phyloP scores from a whole-genome alignment of 2,113 vertebrate genomes.

The Tupaia tana region DNA sequence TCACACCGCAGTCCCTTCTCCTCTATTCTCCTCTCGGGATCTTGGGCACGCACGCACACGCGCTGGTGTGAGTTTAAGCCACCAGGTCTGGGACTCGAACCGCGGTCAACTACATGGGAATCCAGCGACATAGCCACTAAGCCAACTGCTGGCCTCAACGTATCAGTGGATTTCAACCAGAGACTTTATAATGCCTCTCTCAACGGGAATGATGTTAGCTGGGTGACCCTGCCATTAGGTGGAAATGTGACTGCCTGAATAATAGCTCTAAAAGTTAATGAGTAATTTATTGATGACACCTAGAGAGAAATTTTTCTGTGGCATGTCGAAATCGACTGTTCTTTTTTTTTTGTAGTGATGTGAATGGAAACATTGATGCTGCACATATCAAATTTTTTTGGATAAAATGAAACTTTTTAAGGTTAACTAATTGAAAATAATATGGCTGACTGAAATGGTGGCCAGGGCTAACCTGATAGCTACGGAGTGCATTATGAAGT shows the following conservation, averaged over 20 bases:
- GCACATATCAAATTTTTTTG: background rate
- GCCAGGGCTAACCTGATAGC: background rate
- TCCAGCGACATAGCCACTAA: no score
- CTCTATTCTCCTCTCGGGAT: no score
- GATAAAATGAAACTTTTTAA: slow-evolving; percentile 24
- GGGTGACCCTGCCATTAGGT: background rate
- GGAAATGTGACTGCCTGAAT: slow-evolving; percentile 23
- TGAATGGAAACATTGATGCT: background rate
- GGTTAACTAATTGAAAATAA: slow-evolving; percentile 16
- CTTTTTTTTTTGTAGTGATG: slow-evolving; percentile 1
- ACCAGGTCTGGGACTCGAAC: no score
- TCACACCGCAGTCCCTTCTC: no score
- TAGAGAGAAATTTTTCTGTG: slow-evolving; percentile 18
- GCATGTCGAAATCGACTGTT: background rate
- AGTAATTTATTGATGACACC: background rate
- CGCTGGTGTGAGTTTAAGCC: no score
- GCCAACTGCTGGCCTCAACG: no score
- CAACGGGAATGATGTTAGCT: background rate
- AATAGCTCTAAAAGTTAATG: slow-evolving; percentile 21
- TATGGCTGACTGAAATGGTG: background rate
- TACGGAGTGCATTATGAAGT: background rate
- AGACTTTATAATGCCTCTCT: background rate
- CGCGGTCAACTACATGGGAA: no score
- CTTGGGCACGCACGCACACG: no score
- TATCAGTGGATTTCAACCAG: slow-evolving; percentile 26